Evolutionary conservation across 2,888 invertebrate species (phyloP).

Genomic region (Acrobasis repandana): DNA sequence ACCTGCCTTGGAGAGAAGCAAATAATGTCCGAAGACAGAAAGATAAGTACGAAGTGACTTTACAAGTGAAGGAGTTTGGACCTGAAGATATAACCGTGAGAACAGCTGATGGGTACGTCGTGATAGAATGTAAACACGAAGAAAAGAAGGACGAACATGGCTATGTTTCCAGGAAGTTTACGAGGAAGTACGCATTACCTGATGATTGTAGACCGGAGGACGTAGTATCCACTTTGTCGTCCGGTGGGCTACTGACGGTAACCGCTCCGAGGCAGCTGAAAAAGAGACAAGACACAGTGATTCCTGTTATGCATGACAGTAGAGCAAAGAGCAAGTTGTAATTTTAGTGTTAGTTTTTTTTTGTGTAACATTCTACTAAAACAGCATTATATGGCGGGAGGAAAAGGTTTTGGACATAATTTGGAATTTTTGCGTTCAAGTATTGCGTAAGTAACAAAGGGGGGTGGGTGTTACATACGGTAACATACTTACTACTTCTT

Average conservation of each 20-base stretch:
- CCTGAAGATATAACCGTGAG: conserved; percentile 59
- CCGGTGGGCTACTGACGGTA: conserved; percentile 56
- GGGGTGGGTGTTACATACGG: no score
- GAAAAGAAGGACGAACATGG: conserved; percentile 64
- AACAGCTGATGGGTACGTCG: conserved; percentile 49
- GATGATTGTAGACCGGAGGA: conserved; percentile 52
- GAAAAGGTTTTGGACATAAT: no score
- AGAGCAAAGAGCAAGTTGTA: conserved; percentile 51
- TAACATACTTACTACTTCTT: no score
- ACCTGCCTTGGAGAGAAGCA: conserved; percentile 63
- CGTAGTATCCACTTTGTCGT: conserved; percentile 54
- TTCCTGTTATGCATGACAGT: conserved; percentile 55
- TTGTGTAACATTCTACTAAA: background rate
- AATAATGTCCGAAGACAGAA: conserved; percentile 44
- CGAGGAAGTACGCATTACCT: conserved; percentile 56
- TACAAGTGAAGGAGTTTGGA: conserved; percentile 58
- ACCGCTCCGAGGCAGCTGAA: conserved; percentile 46
- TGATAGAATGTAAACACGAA: conserved; percentile 63
- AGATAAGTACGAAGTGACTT: conserved; percentile 56
- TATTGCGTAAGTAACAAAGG: no score
- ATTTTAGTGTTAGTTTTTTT: background rate
- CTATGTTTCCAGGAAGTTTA: conserved; percentile 56
- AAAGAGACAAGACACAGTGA: conserved; percentile 52
- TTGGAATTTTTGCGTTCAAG: no score
- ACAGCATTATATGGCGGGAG: background rate